phyloP scores from a whole-genome alignment of 2,888 invertebrate genomes.

The Acrobasis repandana region DNA sequence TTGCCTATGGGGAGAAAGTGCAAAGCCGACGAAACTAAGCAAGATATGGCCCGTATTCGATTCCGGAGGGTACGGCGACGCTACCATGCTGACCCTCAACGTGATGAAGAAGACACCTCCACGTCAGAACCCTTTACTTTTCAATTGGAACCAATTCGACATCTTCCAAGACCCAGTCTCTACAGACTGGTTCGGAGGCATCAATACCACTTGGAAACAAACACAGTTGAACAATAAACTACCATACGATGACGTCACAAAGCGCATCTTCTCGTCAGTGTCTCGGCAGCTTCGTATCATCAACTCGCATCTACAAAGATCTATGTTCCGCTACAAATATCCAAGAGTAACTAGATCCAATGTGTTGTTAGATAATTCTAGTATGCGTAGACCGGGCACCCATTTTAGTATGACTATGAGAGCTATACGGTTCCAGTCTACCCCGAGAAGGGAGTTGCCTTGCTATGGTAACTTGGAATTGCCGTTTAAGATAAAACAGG shows the following conservation, averaged over 20 bases:
- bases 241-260: conserved; percentile 62
- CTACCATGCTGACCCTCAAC: conserved; percentile 55
- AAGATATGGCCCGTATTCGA: conserved; percentile 80
- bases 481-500: conserved; percentile 72
- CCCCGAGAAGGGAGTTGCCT: conserved; percentile 67
- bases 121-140: conserved; percentile 59
- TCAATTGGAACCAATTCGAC: conserved; percentile 36
- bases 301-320: conserved; percentile 66
- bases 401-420: conserved; percentile 62
- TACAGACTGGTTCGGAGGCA: conserved; percentile 60
- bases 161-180: conserved; percentile 40
- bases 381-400: conserved; percentile 55
- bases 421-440: conserved; percentile 69
- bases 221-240: conserved; percentile 55
- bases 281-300: conserved; percentile 70
- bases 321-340: conserved; percentile 72
- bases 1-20: conserved; percentile 57
- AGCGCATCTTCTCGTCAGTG: conserved; percentile 68
- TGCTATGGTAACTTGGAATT: conserved; percentile 77
- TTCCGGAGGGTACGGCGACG: conserved; percentile 71
- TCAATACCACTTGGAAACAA: conserved; percentile 66
- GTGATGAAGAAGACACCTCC: conserved; percentile 50
- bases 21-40: conserved; percentile 64
- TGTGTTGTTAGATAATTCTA: conserved; percentile 63
- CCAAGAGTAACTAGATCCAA: conserved; percentile 73